Evolutionary conservation across 1,140 invertebrate genomes (phyloP), one percentile per base, ranked within the genome.

Genomic region (Dreissena rostriformis): DNA sequence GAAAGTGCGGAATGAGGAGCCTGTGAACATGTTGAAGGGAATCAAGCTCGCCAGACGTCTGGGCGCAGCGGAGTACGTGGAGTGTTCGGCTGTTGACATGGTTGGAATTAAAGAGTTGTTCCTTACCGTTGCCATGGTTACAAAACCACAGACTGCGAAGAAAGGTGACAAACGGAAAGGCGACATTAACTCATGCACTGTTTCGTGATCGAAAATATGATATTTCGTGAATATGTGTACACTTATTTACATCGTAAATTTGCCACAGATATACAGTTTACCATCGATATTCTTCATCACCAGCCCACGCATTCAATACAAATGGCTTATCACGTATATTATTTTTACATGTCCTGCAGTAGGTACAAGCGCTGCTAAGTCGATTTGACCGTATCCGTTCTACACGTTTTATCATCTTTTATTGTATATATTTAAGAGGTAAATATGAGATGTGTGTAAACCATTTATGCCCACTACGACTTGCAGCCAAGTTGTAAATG

Each of bases 41-140:
- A 95, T 95, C 90, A 95, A 96, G 86, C 92, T 97, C 88, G 97
- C 97, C 22, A 86, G 88, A 53, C 71, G 86, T 26, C 67, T 92
- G 77, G 96, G 97, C 85, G 97, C 97, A 2, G 97, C 98, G 14
- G 95, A 95, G 82, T 98, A 98, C 91, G 95, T 98, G n/a, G 98
- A 98, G 93, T 98, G 97, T 84, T 98, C 97, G 0, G 96, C 97
- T 6, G 76, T 87, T 39, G 89, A 87, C 74, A 82, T 84, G 65
- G 73, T 84, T 19, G 88, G 90, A 61, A 28, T 92, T 1, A 88
- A 90, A 63, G 81, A 88, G 75, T 88, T 92, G 22, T 90, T 92
- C 66, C 86, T 90, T 52, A 87, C 87, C n/a, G 89, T 88, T 24
- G 85, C 89, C 0, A 68, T 86, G 49, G 88, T 84, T 22, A 66